Percentiles rank a stretch among this genome's conserved stretches.
Evolutionary conservation across 2,113 vertebrate genomes (phyloP).

Genomic region (Canis aureus): DNA sequence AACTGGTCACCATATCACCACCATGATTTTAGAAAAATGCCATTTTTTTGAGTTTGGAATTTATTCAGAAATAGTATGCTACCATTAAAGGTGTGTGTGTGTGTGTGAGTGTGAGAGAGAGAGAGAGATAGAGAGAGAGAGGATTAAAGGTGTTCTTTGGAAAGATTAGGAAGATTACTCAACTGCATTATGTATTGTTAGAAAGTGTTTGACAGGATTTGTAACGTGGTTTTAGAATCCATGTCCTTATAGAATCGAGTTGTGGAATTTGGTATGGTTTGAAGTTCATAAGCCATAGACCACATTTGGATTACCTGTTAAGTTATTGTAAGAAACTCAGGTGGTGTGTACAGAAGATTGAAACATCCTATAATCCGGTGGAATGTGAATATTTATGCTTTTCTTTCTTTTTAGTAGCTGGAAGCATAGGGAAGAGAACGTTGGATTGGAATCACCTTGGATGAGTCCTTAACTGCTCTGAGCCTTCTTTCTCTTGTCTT

Average conservation of each 20-base stretch:
- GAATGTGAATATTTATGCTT: not conserved
- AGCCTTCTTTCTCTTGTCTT: not conserved
- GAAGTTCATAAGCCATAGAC: not conserved
- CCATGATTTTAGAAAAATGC: not conserved
- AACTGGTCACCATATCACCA: not conserved
- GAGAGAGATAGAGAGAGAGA: not conserved
- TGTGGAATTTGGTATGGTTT: not conserved
- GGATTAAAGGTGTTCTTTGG: not conserved
- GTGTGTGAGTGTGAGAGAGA: not conserved
- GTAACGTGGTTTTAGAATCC: not conserved
- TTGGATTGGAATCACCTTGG: not conserved
- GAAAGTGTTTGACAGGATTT: not conserved
- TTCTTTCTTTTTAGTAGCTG: not conserved
- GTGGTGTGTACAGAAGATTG: no score
- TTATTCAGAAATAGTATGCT: not conserved
- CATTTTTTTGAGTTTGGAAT: not conserved
- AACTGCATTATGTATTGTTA: not conserved
- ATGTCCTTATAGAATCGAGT: not conserved
- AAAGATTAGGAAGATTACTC: not conserved
- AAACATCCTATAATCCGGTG: not conserved
- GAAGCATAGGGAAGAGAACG: not conserved
- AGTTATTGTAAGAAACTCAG: not conserved
- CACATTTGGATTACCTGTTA: not conserved
- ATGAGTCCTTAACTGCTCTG: not conserved
- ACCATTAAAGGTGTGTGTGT: not conserved